A percentile compares a stretch with the other conserved stretches of the same genome.
Evolutionary conservation across 2,113 vertebrate species (phyloP).

Genomic region (Mirza zaza): DNA sequence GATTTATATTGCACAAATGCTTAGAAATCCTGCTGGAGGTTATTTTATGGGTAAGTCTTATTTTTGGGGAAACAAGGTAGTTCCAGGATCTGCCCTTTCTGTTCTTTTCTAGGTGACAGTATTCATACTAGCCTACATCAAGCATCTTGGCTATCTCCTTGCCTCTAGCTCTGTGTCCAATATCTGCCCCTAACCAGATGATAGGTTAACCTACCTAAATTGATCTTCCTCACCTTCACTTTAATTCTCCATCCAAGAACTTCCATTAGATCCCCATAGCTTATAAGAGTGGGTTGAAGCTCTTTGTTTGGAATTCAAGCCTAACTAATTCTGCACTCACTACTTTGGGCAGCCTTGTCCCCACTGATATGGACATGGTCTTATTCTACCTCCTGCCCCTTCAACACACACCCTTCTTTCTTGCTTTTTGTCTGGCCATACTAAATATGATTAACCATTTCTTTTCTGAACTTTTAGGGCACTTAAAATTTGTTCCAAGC

Average conservation of each 20-base stretch:
- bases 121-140: not conserved
- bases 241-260: not conserved
- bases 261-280: not conserved
- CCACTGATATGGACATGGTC: not conserved
- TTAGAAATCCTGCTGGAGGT: too few relatives aligned
- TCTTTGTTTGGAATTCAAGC: constrained; percentile 29
- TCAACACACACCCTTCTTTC: not conserved
- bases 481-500: constrained; percentile 1
- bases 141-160: not conserved
- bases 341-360: not conserved
- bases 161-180: not conserved
- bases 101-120: not conserved
- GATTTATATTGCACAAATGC: too few relatives aligned
- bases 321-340: not conserved
- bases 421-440: not conserved
- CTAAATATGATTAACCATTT: not conserved
- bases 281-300: not conserved
- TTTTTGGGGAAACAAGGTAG: not conserved
- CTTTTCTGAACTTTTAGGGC: not conserved
- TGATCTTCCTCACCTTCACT: not conserved
- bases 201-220: not conserved
- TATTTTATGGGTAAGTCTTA: too few relatives aligned
- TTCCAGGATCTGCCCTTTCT: not conserved
- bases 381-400: not conserved
- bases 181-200: not conserved